Evolutionary conservation across 37 sponge, comb jelly and placozoan genomes (phyloP).

Genomic region (Beroe forskalii): DNA sequence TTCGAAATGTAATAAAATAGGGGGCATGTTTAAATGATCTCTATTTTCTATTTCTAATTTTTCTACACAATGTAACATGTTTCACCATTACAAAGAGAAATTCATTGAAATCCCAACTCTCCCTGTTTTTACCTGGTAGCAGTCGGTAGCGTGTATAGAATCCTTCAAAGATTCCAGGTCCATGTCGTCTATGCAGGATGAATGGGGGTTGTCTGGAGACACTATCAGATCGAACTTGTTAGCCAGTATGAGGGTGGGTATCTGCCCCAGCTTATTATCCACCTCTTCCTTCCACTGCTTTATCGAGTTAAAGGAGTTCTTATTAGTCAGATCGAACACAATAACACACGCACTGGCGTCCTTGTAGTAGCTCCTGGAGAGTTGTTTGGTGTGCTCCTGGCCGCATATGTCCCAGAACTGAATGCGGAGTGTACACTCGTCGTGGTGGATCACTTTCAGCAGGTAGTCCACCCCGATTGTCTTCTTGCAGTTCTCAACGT

Average conservation of each 20-base stretch:
- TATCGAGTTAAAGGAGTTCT: not conserved
- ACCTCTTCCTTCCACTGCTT: constrained; percentile 34
- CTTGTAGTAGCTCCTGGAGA: not conserved
- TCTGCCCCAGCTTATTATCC: constrained; percentile 8
- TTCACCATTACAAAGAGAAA: too few relatives aligned
- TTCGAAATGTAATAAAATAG: too few relatives aligned
- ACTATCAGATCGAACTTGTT: not conserved
- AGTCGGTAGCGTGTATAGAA: not conserved
- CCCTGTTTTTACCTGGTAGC: not conserved
- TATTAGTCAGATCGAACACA: constrained; percentile 45
- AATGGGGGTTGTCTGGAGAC: not conserved
- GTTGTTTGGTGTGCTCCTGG: constrained; percentile 24
- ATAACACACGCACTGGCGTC: constrained; percentile 33
- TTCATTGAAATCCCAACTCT: too few relatives aligned
- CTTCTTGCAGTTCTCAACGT: not conserved
- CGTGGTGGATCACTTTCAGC: not conserved
- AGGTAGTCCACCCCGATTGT: constrained; percentile 35
- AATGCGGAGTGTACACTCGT: constrained; percentile 1
- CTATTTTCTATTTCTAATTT: too few relatives aligned
- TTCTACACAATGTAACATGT: too few relatives aligned
- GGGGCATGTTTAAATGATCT: too few relatives aligned
- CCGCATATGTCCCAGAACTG: constrained; percentile 62
- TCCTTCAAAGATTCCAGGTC: not conserved
- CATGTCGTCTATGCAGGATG: constrained; percentile 4
- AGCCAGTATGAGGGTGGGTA: constrained; percentile 13